These are phyloP conservation scores for Neomonachus schauinslandi DNA, from an alignment of 2,113 vertebrate species.

Conservation along the genomic window DNA sequence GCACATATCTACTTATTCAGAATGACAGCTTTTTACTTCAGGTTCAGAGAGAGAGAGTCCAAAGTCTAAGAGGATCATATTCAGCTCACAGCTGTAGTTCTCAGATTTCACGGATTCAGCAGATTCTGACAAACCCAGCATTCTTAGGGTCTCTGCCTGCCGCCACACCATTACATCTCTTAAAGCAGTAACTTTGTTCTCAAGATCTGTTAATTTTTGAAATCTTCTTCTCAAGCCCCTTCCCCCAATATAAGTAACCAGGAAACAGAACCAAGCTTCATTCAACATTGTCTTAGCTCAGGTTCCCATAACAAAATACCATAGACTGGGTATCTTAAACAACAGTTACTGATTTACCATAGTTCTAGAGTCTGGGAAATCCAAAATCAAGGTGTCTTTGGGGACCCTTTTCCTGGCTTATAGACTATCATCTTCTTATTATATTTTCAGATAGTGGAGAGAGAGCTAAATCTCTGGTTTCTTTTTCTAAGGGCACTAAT, in stretches of 20 bases:
- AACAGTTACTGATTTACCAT: background rate
- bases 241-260: background rate
- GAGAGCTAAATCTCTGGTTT: background rate
- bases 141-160: background rate
- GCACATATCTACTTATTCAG: background rate
- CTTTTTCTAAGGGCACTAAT: background rate
- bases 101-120: conserved; percentile 62
- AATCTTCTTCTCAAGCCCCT: background rate
- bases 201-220: conserved; percentile 30
- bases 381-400: background rate
- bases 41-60: conserved; percentile 5
- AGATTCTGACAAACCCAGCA: conserved; percentile 41
- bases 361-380: background rate
- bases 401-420: background rate
- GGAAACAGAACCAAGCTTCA: conserved; percentile 22
- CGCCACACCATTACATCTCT: background rate
- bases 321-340: background rate
- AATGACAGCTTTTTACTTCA: conserved; percentile 52
- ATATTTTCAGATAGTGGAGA: background rate
- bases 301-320: background rate
- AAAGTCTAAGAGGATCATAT: conserved; percentile 27
- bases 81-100: conserved; percentile 47
- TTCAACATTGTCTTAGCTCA: background rate
- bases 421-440: background rate
- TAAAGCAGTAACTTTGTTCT: background rate